Conservation (phyloP, 2,113 vertebrate genomes). For the Xenus cinereus region DNA sequence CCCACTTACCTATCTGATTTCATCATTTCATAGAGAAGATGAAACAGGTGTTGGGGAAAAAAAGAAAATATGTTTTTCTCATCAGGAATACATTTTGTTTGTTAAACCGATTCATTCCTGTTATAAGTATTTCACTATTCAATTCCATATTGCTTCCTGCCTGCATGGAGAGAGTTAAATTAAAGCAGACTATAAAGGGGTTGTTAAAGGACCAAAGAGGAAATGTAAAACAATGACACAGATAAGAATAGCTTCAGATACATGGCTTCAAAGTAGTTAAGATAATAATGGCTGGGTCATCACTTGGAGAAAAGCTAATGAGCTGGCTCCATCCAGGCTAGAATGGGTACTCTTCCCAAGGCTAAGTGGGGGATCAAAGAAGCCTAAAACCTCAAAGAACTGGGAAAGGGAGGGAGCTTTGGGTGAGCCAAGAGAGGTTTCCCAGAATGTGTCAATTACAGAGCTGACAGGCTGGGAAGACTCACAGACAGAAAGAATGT, state of each 20-base stretch:
- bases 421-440: constrained; percentile 8
- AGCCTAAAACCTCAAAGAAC: constrained; percentile 22
- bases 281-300: not conserved
- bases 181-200: not conserved
- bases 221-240: constrained; percentile 27
- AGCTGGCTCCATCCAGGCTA: constrained; percentile 16
- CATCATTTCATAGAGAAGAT: not conserved
- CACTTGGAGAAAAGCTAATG: not conserved
- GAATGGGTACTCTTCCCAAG: not conserved
- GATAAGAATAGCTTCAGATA: constrained; percentile 39
- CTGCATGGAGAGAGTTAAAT: not conserved
- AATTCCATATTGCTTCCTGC: not conserved
- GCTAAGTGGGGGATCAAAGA: constrained; percentile 34
- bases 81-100: not conserved
- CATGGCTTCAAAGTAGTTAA: not conserved
- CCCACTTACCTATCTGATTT: not conserved
- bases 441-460: constrained; percentile 31
- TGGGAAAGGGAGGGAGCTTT: not conserved
- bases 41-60: not conserved
- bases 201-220: constrained; percentile 6
- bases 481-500: not conserved
- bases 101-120: not conserved
- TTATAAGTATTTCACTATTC: not conserved
- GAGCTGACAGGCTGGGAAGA: constrained; percentile 33
- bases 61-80: not conserved